Conservation (phyloP, 2,113 vertebrate genomes). For the Tyrannus savana region DNA sequence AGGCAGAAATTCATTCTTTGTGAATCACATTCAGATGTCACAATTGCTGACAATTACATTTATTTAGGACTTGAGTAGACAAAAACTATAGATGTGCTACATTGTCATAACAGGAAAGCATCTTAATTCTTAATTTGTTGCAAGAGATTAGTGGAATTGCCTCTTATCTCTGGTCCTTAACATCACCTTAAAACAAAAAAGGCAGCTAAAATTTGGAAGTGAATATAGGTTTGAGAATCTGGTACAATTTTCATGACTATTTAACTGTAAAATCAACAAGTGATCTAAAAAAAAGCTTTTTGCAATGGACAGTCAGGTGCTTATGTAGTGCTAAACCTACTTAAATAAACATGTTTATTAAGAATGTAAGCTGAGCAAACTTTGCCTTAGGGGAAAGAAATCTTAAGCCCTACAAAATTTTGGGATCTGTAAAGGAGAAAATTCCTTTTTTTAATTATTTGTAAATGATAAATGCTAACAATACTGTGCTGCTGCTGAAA, state of each 20-base stretch:
- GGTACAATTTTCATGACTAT: not conserved
- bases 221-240: not conserved
- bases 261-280: not conserved
- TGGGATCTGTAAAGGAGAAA: not conserved
- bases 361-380: not conserved
- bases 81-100: not conserved
- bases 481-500: not conserved
- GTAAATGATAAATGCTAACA: not conserved
- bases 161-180: not conserved
- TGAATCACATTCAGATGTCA: not conserved
- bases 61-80: not conserved
- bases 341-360: not conserved
- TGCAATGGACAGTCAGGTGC: not conserved
- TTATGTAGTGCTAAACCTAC: not conserved
- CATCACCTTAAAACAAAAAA: not conserved
- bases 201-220: not conserved
- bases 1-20: not conserved
- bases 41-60: not conserved
- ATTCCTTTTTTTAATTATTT: not conserved
- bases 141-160: not conserved
- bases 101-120: not conserved
- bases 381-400: not conserved
- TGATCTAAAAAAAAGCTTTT: not conserved
- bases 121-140: not conserved
- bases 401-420: not conserved